phyloP scores from a whole-genome alignment of 2,113 vertebrate species.

The Dinomys branickii region DNA sequence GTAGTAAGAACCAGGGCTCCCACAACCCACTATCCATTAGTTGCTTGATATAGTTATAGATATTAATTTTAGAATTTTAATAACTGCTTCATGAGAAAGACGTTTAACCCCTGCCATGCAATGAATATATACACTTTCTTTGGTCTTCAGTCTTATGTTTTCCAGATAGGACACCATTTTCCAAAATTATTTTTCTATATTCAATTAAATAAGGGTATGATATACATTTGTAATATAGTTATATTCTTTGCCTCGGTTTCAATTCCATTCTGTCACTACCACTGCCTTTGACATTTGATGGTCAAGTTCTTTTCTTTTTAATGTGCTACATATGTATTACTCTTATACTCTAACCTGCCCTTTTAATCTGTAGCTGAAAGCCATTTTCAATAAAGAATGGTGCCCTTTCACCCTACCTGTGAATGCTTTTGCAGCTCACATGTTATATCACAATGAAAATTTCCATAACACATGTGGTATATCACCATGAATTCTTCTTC shows the following conservation, averaged over 20 bases:
- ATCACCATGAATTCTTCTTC: not conserved
- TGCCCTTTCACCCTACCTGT: not conserved
- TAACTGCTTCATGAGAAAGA: not conserved
- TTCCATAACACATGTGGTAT: not conserved
- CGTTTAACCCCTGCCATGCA: not conserved
- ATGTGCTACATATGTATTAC: not conserved
- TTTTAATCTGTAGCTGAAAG: not conserved
- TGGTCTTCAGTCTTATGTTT: not conserved
- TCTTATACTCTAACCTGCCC: not conserved
- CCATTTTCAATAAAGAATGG: not conserved
- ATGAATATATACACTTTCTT: not conserved
- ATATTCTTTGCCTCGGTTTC: not conserved
- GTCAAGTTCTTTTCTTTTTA: not conserved
- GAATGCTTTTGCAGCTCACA: not conserved
- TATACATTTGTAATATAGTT: not conserved
- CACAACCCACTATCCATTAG: not conserved
- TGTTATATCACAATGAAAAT: not conserved
- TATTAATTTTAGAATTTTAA: not conserved
- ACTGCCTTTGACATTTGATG: not conserved
- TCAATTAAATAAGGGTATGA: not conserved
- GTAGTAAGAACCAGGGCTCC: not conserved
- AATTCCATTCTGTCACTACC: not conserved
- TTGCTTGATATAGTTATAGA: not conserved
- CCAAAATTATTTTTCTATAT: not conserved
- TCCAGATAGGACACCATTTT: not conserved